phyloP scores from a whole-genome alignment of 2,797 vertebrate species.

The Crocidura indochinensis region DNA sequence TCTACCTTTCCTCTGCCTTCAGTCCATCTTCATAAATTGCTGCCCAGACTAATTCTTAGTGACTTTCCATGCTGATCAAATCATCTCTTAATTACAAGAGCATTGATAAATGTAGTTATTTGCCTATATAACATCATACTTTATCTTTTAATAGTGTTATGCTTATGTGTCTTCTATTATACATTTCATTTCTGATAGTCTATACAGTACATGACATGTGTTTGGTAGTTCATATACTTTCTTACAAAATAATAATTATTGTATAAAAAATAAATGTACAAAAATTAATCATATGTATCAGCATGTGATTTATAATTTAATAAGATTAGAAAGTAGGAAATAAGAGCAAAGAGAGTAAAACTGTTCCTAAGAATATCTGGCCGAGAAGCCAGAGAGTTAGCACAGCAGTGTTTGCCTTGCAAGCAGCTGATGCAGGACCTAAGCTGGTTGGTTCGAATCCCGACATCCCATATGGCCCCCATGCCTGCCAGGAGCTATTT shows the following conservation, averaged over 20 bases:
- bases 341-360: not conserved
- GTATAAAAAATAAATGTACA: constrained; percentile 8
- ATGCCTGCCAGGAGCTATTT: too few species aligned
- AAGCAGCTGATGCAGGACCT: too few species aligned
- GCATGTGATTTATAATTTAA: not conserved
- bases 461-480: too few species aligned
- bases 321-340: constrained; percentile 45
- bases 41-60: not conserved
- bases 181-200: not conserved
- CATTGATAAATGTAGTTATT: not conserved
- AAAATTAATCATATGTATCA: constrained; percentile 24
- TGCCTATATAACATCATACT: not conserved
- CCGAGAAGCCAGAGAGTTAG: too few species aligned
- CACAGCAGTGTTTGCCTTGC: too few species aligned
- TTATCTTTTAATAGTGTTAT: not conserved
- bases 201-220: not conserved
- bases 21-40: not conserved
- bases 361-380: not conserved
- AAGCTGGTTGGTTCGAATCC: too few species aligned
- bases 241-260: not conserved
- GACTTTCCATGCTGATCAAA: not conserved
- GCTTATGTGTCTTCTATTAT: not conserved
- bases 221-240: not conserved
- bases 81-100: constrained; percentile 9
- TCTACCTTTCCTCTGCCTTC: not conserved